A percentile compares a stretch with the other conserved stretches of the same genome.
phyloP scores from a whole-genome alignment of 2,113 vertebrate genomes.

The Rhea pennata region DNA sequence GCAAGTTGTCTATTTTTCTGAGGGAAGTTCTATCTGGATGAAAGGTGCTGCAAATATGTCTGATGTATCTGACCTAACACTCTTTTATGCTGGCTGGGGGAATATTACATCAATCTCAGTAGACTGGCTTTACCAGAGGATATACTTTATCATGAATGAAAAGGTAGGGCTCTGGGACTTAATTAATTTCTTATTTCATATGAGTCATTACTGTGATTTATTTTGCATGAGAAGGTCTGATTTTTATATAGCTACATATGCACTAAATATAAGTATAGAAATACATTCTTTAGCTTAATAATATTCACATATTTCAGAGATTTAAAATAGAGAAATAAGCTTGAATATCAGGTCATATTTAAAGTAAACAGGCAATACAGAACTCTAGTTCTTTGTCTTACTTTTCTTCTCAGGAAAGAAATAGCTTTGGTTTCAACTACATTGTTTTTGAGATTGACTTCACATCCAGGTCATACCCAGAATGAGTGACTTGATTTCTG shows the following conservation, averaged over 20 bases:
- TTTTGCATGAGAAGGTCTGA: background rate
- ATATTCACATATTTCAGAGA: background rate
- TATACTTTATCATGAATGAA: slow-evolving; percentile 80
- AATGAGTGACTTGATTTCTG: background rate
- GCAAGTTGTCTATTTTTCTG: slow-evolving; percentile 79
- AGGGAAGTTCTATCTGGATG: slow-evolving; percentile 76
- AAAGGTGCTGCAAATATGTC: slow-evolving; percentile 74
- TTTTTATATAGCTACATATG: background rate
- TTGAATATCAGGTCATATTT: background rate
- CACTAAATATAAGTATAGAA: background rate
- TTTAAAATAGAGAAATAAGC: background rate
- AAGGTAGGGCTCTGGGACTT: slow-evolving; percentile 68
- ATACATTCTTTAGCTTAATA: background rate
- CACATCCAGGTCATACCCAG: background rate
- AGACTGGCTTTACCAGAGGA: slow-evolving; percentile 81
- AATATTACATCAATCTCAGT: slow-evolving; percentile 77
- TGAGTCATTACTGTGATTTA: background rate
- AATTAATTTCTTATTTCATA: background rate
- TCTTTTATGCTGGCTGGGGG: slow-evolving; percentile 71
- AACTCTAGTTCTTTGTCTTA: background rate
- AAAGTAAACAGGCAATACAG: background rate
- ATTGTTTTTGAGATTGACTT: background rate
- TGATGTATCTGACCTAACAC: slow-evolving; percentile 68
- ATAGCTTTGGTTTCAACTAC: background rate
- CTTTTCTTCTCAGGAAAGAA: background rate